A percentile compares a stretch with the other conserved stretches of the same genome.
Evolutionary conservation across 1,140 invertebrate species (phyloP).

Genomic region (Sitobion miscanthi): DNA sequence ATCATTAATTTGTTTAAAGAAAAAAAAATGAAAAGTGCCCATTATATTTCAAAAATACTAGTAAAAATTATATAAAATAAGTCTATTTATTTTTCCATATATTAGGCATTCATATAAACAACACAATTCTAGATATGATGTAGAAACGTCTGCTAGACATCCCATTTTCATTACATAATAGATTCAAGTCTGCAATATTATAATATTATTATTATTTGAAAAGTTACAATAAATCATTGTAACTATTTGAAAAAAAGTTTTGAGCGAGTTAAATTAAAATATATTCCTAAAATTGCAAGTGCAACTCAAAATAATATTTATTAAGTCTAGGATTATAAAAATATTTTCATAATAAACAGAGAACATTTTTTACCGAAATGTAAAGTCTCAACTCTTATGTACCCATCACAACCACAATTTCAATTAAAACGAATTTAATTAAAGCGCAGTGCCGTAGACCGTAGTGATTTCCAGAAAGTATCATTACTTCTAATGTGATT

Average conservation of each 20-base stretch:
- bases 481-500: not conserved
- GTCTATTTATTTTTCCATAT: not conserved
- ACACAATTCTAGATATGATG: not conserved
- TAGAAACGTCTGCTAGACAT: too few relatives aligned
- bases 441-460: not conserved
- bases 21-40: not conserved
- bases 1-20: not conserved
- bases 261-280: not conserved
- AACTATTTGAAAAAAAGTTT: not conserved
- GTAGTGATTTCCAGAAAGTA: not conserved
- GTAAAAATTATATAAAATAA: not conserved
- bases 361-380: not conserved
- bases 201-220: too few relatives aligned
- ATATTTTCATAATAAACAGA: not conserved
- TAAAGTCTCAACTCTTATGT: not conserved
- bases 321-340: not conserved
- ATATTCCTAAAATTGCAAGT: not conserved
- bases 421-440: not conserved
- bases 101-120: not conserved
- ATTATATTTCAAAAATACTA: not conserved
- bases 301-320: not conserved
- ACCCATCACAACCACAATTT: not conserved
- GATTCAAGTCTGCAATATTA: too few relatives aligned
- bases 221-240: not conserved
- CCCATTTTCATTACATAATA: too few relatives aligned